phyloP scores from a whole-genome alignment of 2,113 vertebrate genomes.

The Heteronetta atricapilla region DNA sequence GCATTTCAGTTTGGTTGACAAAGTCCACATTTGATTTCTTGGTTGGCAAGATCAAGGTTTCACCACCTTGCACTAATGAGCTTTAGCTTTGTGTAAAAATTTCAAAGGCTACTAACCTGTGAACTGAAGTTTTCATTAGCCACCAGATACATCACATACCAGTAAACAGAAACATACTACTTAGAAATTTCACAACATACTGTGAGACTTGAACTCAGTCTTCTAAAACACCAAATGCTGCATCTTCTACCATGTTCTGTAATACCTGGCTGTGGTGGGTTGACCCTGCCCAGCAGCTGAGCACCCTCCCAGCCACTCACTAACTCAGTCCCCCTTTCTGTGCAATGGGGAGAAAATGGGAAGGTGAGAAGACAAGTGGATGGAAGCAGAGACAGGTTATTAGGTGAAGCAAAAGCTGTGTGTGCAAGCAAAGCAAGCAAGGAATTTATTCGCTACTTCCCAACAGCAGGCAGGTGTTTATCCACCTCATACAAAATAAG shows the following conservation, averaged over 20 bases:
- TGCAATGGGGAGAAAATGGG: neutral
- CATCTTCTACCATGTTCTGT: neutral
- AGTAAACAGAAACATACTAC: neutral
- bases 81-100: neutral
- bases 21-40: neutral
- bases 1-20: neutral
- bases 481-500: neutral
- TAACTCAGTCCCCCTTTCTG: accelerated
- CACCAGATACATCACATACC: neutral
- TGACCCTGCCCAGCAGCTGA: neutral
- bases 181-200: neutral
- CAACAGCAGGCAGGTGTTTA: neutral
- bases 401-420: neutral
- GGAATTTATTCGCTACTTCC: neutral
- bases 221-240: neutral
- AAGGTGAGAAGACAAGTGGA: neutral
- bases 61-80: neutral
- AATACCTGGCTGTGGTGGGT: neutral
- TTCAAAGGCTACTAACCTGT: neutral
- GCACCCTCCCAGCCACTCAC: neutral
- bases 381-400: neutral
- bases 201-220: neutral
- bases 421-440: neutral
- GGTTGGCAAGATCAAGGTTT: neutral
- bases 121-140: neutral